Evolutionary conservation across 2,113 vertebrate species (phyloP).

Genomic region (Oxyruncus cristatus): DNA sequence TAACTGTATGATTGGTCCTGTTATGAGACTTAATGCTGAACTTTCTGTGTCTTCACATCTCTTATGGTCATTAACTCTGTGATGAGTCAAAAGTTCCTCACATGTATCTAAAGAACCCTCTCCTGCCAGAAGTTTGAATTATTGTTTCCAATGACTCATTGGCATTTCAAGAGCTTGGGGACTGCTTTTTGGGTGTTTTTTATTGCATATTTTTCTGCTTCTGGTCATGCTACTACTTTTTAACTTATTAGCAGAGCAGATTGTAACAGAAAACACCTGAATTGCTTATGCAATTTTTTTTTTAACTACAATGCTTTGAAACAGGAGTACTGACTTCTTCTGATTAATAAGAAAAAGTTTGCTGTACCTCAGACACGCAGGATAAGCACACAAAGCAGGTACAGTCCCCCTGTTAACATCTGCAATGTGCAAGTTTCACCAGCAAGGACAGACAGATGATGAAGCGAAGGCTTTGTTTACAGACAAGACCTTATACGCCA

Average conservation of each 20-base stretch:
- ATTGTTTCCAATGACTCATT: neutral
- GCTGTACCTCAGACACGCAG: fast-evolving
- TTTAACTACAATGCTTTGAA: neutral
- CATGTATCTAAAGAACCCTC: neutral
- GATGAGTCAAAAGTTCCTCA: neutral
- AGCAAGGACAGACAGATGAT: neutral
- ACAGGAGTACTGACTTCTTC: neutral
- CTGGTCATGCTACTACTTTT: neutral
- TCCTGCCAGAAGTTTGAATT: neutral
- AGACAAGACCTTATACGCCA: neutral
- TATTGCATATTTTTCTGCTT: neutral
- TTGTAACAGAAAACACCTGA: neutral
- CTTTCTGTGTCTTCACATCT: neutral
- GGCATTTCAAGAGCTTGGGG: neutral
- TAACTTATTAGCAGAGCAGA: neutral
- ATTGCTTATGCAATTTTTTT: neutral
- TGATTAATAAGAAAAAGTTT: neutral
- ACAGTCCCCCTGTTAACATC: neutral
- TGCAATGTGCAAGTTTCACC: neutral
- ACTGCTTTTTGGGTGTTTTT: neutral
- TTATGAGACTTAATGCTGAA: neutral
- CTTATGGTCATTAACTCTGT: neutral
- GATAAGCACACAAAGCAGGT: neutral
- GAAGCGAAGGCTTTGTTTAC: neutral
- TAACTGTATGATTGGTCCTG: neutral